Evolutionary conservation across 2,797 vertebrate genomes (phyloP).

Genomic region (Pseudotriccus pelzelni): DNA sequence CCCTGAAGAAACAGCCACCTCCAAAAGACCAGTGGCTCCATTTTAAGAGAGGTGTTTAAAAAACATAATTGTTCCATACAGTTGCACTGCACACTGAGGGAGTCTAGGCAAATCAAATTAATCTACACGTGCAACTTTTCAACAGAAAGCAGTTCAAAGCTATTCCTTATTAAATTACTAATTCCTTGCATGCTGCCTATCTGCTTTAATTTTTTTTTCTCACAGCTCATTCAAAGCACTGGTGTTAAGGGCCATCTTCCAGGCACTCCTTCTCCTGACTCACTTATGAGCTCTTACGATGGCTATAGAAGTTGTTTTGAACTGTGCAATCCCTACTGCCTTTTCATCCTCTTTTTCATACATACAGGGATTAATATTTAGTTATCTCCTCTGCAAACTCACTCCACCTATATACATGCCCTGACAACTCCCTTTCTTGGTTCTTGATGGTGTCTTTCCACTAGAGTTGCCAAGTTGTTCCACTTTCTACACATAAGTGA

Average conservation of each 20-base stretch:
- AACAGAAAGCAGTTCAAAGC: background rate
- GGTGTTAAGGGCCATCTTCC: background rate
- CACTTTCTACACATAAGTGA: accelerated
- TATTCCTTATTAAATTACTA: background rate
- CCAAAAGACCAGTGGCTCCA: background rate
- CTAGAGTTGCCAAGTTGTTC: background rate
- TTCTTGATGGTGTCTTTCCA: background rate
- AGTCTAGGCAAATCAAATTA: background rate
- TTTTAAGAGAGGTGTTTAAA: background rate
- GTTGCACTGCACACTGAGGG: background rate
- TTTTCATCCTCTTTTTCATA: background rate
- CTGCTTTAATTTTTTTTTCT: background rate
- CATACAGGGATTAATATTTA: accelerated
- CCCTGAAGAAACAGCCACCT: background rate
- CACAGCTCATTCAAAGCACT: background rate
- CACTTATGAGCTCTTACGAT: background rate
- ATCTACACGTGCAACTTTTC: background rate
- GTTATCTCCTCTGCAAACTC: background rate
- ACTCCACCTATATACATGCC: background rate
- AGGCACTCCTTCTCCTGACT: background rate
- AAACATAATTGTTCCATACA: background rate
- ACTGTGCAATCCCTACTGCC: background rate
- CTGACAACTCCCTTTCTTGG: background rate
- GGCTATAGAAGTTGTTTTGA: background rate
- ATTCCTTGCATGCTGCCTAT: background rate